These are phyloP conservation scores for Dexiosoma caninum DNA, from an alignment of 2,888 invertebrate genomes.

Conservation along the genomic window DNA sequence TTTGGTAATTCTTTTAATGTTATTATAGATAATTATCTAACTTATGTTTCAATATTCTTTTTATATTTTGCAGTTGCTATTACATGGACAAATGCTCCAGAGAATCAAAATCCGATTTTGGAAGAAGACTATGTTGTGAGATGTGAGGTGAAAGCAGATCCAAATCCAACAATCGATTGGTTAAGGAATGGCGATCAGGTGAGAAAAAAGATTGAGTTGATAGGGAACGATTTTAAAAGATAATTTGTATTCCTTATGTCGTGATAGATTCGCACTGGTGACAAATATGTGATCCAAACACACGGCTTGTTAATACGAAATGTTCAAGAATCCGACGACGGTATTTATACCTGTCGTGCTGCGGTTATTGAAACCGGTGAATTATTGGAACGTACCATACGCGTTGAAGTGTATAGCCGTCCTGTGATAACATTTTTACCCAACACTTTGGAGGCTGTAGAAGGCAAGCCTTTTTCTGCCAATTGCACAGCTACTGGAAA, in stretches of 20 bases:
- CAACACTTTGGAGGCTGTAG: slow-evolving; percentile 83
- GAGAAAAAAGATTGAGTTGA: slow-evolving; percentile 68
- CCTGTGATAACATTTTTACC: slow-evolving; percentile 85
- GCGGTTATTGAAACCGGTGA: slow-evolving; percentile 89
- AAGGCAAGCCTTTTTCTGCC: slow-evolving; percentile 87
- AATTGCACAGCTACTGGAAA: slow-evolving; percentile 89
- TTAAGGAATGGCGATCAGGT: slow-evolving; percentile 85
- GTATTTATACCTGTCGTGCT: slow-evolving; percentile 91
- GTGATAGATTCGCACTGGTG: slow-evolving; percentile 82
- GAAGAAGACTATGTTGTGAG: slow-evolving; percentile 87
- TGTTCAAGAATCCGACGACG: slow-evolving; percentile 89
- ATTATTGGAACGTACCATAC: slow-evolving; percentile 86
- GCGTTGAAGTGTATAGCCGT: slow-evolving; percentile 87
- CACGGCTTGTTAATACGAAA: slow-evolving; percentile 88
- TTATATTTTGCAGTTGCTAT: slow-evolving; percentile 83
- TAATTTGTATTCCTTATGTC: not conserved
- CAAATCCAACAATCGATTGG: slow-evolving; percentile 92
- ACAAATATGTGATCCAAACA: slow-evolving; percentile 85
- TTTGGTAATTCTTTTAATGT: slow-evolving; percentile 27
- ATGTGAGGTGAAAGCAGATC: slow-evolving; percentile 91
- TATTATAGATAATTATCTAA: slow-evolving; percentile 29
- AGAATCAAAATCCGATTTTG: slow-evolving; percentile 88
- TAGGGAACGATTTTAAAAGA: not conserved
- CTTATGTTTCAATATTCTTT: slow-evolving; percentile 1
- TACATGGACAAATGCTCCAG: slow-evolving; percentile 91